phyloP scores from a whole-genome alignment of 2,113 vertebrate species.

The Xiphophorus hellerii region DNA sequence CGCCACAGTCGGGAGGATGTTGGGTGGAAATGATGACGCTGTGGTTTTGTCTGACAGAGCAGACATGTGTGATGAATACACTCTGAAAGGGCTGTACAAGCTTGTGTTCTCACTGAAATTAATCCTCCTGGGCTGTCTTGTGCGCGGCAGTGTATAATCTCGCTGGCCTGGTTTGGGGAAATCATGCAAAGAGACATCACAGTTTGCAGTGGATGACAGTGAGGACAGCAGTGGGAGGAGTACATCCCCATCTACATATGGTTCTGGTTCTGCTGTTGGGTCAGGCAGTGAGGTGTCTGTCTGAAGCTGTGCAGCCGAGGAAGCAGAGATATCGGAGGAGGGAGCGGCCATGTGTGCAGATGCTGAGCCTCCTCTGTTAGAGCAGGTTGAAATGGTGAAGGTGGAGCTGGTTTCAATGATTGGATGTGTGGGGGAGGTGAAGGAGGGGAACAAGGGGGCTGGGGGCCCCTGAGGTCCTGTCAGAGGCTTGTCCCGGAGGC shows the following conservation, averaged over 20 bases:
- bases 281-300: slow-evolving; percentile 4
- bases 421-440: slow-evolving; percentile 34
- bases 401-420: slow-evolving; percentile 24
- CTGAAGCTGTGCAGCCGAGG: slow-evolving; percentile 49
- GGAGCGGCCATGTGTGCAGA: slow-evolving; percentile 62
- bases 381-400: slow-evolving; percentile 10
- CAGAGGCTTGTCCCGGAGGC: slow-evolving; percentile 95
- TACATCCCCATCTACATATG: slow-evolving; percentile 4
- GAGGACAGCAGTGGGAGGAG: slow-evolving; percentile 24
- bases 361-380: slow-evolving; percentile 45
- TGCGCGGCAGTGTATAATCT: slow-evolving; percentile 28
- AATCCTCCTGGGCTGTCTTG: slow-evolving; percentile 32
- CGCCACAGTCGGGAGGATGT: slow-evolving; percentile 54
- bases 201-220: slow-evolving; percentile 25
- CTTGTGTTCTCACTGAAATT: slow-evolving; percentile 5
- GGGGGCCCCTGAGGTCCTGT: slow-evolving; percentile 85
- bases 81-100: slow-evolving; percentile 36
- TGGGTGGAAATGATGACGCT: slow-evolving; percentile 8
- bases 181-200: slow-evolving; percentile 19
- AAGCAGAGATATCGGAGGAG: slow-evolving; percentile 57
- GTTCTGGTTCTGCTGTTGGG: slow-evolving; percentile 30
- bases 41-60: slow-evolving; percentile 20
- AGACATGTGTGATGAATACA: slow-evolving; percentile 39
- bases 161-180: slow-evolving; percentile 31
- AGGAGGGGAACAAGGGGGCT: slow-evolving; percentile 59